phyloP scores from a whole-genome alignment of 2,888 invertebrate genomes.

The Hedya salicella region DNA sequence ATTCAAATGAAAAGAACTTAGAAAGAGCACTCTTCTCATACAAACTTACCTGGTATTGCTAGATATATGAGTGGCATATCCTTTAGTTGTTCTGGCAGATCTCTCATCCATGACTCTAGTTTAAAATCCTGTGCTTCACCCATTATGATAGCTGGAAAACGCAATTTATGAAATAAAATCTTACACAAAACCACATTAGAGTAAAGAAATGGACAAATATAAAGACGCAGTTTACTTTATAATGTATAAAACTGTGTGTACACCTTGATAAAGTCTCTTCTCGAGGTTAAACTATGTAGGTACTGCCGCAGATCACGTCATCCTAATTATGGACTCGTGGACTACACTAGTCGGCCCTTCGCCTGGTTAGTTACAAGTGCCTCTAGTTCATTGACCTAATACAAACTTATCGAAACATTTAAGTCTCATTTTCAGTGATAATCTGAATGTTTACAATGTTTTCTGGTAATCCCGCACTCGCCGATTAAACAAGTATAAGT shows the following conservation, averaged over 20 bases:
- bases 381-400: slow-evolving; percentile 2
- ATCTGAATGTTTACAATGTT: background rate
- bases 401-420: background rate
- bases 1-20: background rate
- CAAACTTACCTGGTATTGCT: slow-evolving; percentile 89
- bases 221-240: background rate
- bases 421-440: slow-evolving; percentile 12
- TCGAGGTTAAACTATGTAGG: slow-evolving; percentile 25
- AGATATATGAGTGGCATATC: slow-evolving; percentile 88
- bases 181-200: background rate
- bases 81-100: slow-evolving; percentile 85
- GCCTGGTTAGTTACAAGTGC: slow-evolving; percentile 17
- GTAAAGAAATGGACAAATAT: background rate
- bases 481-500: slow-evolving; percentile 17
- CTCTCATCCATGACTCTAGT: slow-evolving; percentile 89
- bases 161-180: slow-evolving; percentile 2
- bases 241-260: background rate
- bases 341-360: slow-evolving; percentile 16
- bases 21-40: too few relatives aligned
- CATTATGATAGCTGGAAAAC: slow-evolving; percentile 65
- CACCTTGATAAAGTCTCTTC: slow-evolving; percentile 21
- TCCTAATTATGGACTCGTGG: slow-evolving; percentile 34
- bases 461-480: background rate
- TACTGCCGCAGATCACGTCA: slow-evolving; percentile 36
- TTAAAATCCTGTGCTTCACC: slow-evolving; percentile 63